phyloP scores from a whole-genome alignment of 2,797 vertebrate species.

The Chiroxiphia lanceolata region DNA sequence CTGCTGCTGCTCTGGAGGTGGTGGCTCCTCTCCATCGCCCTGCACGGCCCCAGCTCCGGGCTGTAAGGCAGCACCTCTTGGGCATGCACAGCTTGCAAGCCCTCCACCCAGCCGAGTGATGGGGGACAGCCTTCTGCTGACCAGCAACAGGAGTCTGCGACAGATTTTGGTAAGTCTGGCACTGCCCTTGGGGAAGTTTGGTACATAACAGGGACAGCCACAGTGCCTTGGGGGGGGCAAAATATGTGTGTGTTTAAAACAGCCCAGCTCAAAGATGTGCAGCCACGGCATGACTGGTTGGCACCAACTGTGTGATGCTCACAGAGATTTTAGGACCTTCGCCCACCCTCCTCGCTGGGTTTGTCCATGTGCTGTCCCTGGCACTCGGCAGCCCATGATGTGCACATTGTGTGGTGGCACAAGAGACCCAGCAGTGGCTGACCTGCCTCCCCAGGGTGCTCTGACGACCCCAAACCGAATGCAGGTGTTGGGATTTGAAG shows the following conservation, averaged over 20 bases:
- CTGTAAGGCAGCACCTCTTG: neutral
- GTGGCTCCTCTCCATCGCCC: neutral
- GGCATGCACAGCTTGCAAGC: neutral
- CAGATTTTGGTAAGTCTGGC: neutral
- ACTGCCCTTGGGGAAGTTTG: neutral
- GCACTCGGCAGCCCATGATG: neutral
- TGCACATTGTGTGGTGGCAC: neutral
- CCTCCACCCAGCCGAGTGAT: rapidly evolving
- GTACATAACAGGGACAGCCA: rapidly evolving
- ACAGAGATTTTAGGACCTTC: neutral
- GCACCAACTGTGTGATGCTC: neutral
- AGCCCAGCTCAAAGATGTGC: neutral
- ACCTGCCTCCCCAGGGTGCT: neutral
- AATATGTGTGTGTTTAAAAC: neutral
- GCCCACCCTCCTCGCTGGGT: neutral
- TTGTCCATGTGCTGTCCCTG: rapidly evolving
- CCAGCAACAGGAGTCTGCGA: neutral
- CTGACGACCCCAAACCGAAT: rapidly evolving
- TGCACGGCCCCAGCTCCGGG: neutral
- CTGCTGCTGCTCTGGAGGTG: neutral
- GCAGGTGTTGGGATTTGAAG: neutral
- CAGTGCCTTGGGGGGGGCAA: rapidly evolving
- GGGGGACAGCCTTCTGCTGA: neutral
- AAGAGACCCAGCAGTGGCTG: neutral
- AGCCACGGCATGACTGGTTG: neutral